Conservation (phyloP, 1,140 invertebrate species). For the Saxidomus purpurata region DNA sequence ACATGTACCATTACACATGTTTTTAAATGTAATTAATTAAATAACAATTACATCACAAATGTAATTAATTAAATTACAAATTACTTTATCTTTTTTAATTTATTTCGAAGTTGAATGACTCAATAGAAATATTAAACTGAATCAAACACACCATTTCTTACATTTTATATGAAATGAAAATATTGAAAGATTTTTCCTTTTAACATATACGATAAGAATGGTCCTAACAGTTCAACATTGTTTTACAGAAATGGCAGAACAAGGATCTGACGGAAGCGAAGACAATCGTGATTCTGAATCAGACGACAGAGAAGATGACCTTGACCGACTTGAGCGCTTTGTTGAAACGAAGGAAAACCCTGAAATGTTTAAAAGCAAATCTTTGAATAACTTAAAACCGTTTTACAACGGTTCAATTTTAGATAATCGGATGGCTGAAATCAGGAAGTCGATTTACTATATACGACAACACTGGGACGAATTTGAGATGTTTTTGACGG, state of each 20-base stretch:
- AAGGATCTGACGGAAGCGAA: not conserved
- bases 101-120: too few relatives aligned
- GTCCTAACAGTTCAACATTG: too few relatives aligned
- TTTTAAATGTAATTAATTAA: too few relatives aligned
- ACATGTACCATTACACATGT: too few relatives aligned
- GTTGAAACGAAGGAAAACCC: conserved; percentile 43
- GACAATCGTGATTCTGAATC: conserved; percentile 7
- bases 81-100: too few relatives aligned
- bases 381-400: conserved; percentile 55
- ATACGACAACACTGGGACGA: conserved; percentile 63
- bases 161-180: too few relatives aligned
- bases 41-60: too few relatives aligned
- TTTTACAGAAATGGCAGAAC: not conserved
- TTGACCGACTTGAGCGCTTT: conserved; percentile 42
- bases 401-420: conserved; percentile 54
- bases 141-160: too few relatives aligned
- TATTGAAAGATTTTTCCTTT: too few relatives aligned
- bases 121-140: too few relatives aligned
- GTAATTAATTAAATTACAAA: too few relatives aligned
- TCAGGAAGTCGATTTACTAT: conserved; percentile 55
- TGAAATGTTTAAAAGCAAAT: conserved; percentile 59
- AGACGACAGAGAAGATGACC: conserved; percentile 1
- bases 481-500: conserved; percentile 15
- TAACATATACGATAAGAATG: too few relatives aligned
- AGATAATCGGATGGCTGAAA: conserved; percentile 55